Percentiles rank a stretch among this genome's conserved stretches.
Evolutionary conservation across 2,113 vertebrate genomes (phyloP).

Genomic region (Elachura formosa): DNA sequence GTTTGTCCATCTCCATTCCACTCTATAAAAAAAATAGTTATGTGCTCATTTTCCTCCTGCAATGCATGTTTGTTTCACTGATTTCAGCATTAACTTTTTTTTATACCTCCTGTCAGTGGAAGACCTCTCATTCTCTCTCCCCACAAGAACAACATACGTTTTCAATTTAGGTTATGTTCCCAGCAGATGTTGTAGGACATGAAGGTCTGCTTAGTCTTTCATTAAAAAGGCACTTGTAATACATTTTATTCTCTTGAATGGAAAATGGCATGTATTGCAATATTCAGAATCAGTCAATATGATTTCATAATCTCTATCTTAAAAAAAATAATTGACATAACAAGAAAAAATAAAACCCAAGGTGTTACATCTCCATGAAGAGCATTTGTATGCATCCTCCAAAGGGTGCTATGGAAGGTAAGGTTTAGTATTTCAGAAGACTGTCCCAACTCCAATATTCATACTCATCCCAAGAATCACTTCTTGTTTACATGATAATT

Average conservation of each 20-base stretch:
- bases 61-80: conserved; percentile 43
- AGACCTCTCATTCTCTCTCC: conserved; percentile 7
- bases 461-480: background rate
- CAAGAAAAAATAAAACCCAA: background rate
- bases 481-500: background rate
- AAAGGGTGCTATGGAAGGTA: background rate
- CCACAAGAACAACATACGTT: conserved; percentile 44
- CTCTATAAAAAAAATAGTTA: background rate
- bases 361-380: background rate
- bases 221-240: conserved; percentile 51
- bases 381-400: background rate
- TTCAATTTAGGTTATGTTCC: conserved; percentile 70
- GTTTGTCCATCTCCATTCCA: background rate
- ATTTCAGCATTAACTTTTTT: conserved; percentile 48
- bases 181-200: conserved; percentile 59
- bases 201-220: conserved; percentile 60
- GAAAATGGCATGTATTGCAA: conserved; percentile 31
- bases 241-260: conserved; percentile 41
- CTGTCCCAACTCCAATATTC: background rate
- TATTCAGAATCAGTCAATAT: conserved; percentile 18
- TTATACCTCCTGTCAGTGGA: conserved; percentile 51
- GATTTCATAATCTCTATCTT: conserved; percentile 4
- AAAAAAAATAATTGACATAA: background rate
- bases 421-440: background rate
- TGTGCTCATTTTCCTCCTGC: conserved; percentile 31